Evolutionary conservation across 92 coral and sea anemone species (phyloP).

Genomic region (Parazoanthus darwini): DNA sequence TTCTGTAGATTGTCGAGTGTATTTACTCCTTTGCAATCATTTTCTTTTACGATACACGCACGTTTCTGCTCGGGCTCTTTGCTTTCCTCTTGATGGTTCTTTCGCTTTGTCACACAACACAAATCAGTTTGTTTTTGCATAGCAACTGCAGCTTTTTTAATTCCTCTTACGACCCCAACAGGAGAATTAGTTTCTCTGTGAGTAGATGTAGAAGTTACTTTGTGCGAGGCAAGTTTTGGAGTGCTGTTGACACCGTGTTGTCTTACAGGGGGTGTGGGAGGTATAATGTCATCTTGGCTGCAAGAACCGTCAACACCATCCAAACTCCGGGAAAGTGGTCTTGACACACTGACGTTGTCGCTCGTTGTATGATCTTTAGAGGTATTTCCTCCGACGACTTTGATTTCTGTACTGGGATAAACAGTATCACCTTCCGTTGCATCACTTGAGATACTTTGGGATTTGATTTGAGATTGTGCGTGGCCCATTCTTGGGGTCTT

Average conservation of each 20-base stretch:
- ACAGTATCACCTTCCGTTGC: constrained; percentile 27
- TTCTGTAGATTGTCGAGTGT: neutral
- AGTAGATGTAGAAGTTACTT: neutral
- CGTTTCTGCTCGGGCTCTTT: neutral
- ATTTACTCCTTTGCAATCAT: neutral
- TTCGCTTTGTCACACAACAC: neutral
- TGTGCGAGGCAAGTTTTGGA: neutral
- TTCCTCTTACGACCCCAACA: neutral
- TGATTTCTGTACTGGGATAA: neutral
- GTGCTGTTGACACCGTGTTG: neutral
- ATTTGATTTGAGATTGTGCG: neutral
- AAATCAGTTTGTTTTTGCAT: neutral
- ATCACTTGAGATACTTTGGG: constrained; percentile 11
- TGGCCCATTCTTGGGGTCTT: neutral
- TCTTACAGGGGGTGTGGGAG: constrained; percentile 61
- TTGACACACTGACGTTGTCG: neutral
- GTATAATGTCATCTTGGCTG: constrained; percentile 61
- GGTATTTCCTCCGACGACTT: neutral
- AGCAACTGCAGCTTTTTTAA: neutral
- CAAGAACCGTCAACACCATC: neutral
- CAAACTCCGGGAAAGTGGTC: neutral
- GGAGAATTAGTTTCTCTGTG: neutral
- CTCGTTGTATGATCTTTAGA: neutral
- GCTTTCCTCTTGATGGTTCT: neutral
- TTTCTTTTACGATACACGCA: neutral